These are phyloP conservation scores for Melanophora roralis DNA, from an alignment of 2,888 invertebrate genomes.

Conservation along the genomic window DNA sequence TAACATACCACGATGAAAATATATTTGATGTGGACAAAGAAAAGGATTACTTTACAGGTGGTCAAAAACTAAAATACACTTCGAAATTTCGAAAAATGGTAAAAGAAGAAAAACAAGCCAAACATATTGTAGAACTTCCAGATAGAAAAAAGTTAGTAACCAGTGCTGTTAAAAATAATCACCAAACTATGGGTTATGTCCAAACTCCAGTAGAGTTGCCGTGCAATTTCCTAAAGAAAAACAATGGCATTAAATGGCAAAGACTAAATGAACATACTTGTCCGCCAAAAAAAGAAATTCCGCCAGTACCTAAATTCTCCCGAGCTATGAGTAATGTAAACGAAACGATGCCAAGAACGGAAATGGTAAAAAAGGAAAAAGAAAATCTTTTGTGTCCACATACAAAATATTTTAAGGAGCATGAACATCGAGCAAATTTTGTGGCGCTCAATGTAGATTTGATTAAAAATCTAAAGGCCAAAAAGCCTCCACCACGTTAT, in stretches of 20 bases:
- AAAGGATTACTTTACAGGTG: conserved; percentile 21
- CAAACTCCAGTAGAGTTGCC: conserved; percentile 81
- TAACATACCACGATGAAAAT: conserved; percentile 82
- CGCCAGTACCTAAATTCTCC: conserved; percentile 75
- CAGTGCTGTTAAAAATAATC: conserved; percentile 78
- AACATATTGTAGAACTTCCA: conserved; percentile 75
- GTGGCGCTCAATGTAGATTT: conserved; percentile 79
- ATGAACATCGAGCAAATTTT: conserved; percentile 76
- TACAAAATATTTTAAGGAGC: conserved; percentile 55
- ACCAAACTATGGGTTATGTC: conserved; percentile 84
- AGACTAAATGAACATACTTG: conserved; percentile 72
- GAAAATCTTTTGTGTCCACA: conserved; percentile 65
- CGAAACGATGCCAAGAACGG: neutral
- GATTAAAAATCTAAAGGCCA: conserved; percentile 79
- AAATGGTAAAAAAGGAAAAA: conserved; percentile 38
- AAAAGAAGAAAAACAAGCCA: conserved; percentile 65
- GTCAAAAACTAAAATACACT: conserved; percentile 45
- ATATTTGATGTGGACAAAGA: conserved; percentile 78
- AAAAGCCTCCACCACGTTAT: conserved; percentile 79
- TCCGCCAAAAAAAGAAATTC: conserved; percentile 73
- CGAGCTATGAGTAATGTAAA: neutral
- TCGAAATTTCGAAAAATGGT: conserved; percentile 58
- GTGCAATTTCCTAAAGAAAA: conserved; percentile 81
- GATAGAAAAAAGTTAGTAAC: conserved; percentile 75
- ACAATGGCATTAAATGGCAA: conserved; percentile 78